Conservation (phyloP, 2,113 vertebrate species). For the Phalacrocorax aristotelis region DNA sequence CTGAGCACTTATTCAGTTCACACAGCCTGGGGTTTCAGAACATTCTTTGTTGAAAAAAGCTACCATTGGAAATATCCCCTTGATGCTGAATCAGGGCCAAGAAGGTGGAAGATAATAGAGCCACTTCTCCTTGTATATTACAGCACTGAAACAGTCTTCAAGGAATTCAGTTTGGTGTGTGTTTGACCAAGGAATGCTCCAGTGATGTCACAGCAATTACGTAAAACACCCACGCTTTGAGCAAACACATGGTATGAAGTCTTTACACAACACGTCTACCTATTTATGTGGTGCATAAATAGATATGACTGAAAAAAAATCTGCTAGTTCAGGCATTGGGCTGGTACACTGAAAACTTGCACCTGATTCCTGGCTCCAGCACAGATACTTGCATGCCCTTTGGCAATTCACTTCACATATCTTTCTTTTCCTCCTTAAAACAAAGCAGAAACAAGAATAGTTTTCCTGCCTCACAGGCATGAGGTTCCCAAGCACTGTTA, state of each 20-base stretch:
- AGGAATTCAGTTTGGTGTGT: not conserved
- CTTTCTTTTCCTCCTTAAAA: not conserved
- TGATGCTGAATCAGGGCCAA: constrained; percentile 22
- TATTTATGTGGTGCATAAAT: not conserved
- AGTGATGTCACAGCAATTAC: not conserved
- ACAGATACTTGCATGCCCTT: not conserved
- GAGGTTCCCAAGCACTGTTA: not conserved
- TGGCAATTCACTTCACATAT: not conserved
- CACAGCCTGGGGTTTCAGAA: constrained; percentile 40
- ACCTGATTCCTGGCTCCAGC: not conserved
- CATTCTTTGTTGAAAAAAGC: constrained; percentile 37
- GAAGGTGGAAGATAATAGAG: constrained; percentile 13
- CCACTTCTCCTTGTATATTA: not conserved
- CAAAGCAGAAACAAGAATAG: not conserved
- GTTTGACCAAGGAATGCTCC: constrained; percentile 1
- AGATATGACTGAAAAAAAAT: not conserved
- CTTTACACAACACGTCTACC: not conserved
- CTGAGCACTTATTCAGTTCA: constrained; percentile 38
- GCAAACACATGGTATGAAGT: not conserved
- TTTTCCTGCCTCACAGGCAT: not conserved
- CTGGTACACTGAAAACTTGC: not conserved
- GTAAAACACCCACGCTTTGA: not conserved
- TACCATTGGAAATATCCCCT: constrained; percentile 31
- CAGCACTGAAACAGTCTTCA: not conserved
- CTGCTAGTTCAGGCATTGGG: not conserved